Conservation (phyloP, 2,797 vertebrate species). For the Stomatorhinus walkeri region DNA sequence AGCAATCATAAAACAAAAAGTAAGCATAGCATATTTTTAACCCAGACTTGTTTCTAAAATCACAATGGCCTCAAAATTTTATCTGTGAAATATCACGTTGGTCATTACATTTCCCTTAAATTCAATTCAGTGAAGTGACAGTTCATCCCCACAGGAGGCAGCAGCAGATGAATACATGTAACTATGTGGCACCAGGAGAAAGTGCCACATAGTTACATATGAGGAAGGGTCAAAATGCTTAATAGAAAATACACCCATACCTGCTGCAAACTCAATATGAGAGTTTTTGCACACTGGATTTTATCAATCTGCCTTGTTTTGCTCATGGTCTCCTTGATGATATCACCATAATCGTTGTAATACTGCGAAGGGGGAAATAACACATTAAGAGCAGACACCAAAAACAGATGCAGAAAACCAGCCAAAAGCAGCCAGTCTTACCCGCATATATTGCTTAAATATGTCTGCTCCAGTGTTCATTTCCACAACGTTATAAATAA, state of each 20-base stretch:
- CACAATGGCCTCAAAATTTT: not conserved
- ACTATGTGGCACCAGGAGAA: not conserved
- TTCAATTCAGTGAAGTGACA: not conserved
- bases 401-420: not conserved
- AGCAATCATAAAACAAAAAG: not conserved
- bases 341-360: conserved; percentile 98
- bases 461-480: conserved; percentile 98
- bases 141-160: not conserved
- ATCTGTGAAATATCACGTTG: not conserved
- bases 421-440: conserved; percentile 41
- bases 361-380: conserved; percentile 61
- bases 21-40: not conserved
- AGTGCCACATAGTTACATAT: too few relatives aligned
- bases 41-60: not conserved
- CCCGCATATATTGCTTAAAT: conserved; percentile 99
- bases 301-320: conserved; percentile 98
- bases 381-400: not conserved
- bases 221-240: not conserved
- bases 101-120: not conserved
- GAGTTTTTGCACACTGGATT: conserved; percentile 98
- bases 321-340: conserved; percentile 99
- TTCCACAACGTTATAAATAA: conserved; percentile 97
- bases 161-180: not conserved
- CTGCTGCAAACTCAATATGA: conserved; percentile 98
- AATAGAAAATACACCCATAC: conserved; percentile 55